phyloP scores from a whole-genome alignment of 2,113 vertebrate species.

The Malurus alboscapulatus region DNA sequence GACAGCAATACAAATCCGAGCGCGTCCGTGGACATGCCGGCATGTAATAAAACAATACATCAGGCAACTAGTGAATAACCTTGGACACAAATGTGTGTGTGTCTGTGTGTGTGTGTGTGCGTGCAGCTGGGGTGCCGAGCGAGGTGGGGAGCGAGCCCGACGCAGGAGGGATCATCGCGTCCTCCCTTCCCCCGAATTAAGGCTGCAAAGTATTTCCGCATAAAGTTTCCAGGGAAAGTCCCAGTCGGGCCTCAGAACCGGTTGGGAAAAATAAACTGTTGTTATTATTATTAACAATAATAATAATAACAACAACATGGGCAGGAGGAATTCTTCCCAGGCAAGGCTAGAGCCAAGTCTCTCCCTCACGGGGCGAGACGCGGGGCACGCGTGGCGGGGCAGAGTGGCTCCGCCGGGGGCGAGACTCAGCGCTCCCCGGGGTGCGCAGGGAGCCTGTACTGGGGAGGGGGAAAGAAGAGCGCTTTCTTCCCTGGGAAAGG shows the following conservation, averaged over 20 bases:
- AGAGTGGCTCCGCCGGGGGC: background rate
- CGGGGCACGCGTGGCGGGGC: background rate
- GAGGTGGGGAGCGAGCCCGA: background rate
- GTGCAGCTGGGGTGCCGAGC: background rate
- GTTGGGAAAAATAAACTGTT: background rate
- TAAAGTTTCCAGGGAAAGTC: slow-evolving; percentile 4
- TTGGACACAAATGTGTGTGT: slow-evolving; percentile 6
- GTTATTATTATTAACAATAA: background rate
- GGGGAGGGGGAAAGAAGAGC: background rate
- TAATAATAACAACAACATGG: background rate
- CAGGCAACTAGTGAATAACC: slow-evolving; percentile 46
- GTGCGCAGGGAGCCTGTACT: background rate
- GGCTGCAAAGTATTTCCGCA: background rate
- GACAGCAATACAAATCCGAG: slow-evolving; percentile 64
- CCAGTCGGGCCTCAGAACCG: background rate
- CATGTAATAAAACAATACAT: slow-evolving; percentile 64
- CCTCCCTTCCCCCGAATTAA: background rate
- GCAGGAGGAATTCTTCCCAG: background rate
- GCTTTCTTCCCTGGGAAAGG: background rate
- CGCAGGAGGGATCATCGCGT: background rate
- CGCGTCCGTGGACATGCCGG: slow-evolving; percentile 52
- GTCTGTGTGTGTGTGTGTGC: background rate
- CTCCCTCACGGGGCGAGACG: background rate
- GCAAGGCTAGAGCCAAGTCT: background rate
- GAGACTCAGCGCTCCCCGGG: background rate